Evolutionary conservation across 2,888 invertebrate genomes (phyloP), one percentile per base, ranked within the genome.

Genomic region (Acrobasis suavella): DNA sequence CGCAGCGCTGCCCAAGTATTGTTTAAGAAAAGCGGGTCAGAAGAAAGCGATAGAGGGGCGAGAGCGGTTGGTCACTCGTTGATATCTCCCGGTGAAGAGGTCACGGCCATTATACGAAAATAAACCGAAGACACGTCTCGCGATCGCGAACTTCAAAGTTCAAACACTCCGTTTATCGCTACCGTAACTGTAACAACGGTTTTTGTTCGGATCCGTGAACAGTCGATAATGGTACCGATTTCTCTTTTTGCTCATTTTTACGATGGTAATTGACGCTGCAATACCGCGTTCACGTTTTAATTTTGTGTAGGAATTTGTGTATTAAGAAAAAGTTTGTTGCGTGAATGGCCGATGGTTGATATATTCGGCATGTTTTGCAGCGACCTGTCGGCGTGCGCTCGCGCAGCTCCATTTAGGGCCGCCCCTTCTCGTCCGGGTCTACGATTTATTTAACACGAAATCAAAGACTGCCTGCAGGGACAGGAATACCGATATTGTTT

Each of bases 11-110:
- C 79, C 85, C 82, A 82, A 87, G 91, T 91, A 91, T 91, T 91
- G 91, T 91, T 90, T 88, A 85, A 83, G 87, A 90, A 91, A 91
- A 92, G 90, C 86, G 87, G 91, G 91, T 91, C 91, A 92, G 82
- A 90, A 88, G 91, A 92, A 91, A 92, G 91, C 89, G 82, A 84
- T 80, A 76, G 87, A 82, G 83, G 83, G 82, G 83, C 81, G 79
- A 80, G 81, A 76, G 76, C 72, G 79, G 76, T 77, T 81, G 87
- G 88, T 85, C 89, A 86, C 74, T 85, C 79, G 80, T 78, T 81
- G 84, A 84, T 87, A 88, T 89, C 90, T 87, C 87, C 81, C 82
- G 82, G 82, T 80, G 87, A 78, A 85, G 85, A 87, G 91, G 91
- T 91, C 91, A 91, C 85, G 90, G 89, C 78, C 89, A 82, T 83